Evolutionary conservation across 2,888 invertebrate genomes (phyloP).

Genomic region (Stenodera caucasica): DNA sequence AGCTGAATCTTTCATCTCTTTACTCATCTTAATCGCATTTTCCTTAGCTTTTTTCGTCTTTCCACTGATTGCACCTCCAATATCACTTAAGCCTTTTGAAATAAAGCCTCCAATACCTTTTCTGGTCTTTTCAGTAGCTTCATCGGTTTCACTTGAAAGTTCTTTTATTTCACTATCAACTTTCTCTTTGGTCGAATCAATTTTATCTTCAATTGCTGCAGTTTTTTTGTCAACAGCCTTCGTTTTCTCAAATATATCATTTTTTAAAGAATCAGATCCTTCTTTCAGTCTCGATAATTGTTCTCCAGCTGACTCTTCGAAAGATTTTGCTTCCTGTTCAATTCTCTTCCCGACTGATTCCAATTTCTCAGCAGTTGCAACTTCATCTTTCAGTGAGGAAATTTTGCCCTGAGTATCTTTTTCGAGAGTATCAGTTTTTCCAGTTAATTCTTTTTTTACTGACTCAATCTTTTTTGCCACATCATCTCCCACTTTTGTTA

Average conservation of each 20-base stretch:
- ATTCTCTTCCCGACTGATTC: not conserved
- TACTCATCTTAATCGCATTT: too few species aligned
- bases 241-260: not conserved
- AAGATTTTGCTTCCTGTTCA: not conserved
- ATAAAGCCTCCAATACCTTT: not conserved
- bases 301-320: not conserved
- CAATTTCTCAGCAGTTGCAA: conserved; percentile 13
- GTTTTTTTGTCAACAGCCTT: conserved; percentile 9
- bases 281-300: too few species aligned
- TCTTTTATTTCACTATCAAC: too few species aligned
- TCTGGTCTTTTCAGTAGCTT: not conserved
- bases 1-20: conserved; percentile 16
- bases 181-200: not conserved
- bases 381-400: not conserved
- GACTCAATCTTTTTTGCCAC: not conserved
- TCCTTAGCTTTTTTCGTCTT: not conserved
- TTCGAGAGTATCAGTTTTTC: conserved; percentile 6
- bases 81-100: not conserved
- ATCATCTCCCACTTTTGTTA: conserved; percentile 2
- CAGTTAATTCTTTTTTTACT: not conserved
- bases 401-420: conserved; percentile 14
- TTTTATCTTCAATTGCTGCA: not conserved
- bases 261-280: not conserved
- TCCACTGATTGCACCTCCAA: conserved; percentile 5
- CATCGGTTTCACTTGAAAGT: not conserved